Evolutionary conservation across 2,888 invertebrate species (phyloP).

Genomic region (Hypercompe scribonia): DNA sequence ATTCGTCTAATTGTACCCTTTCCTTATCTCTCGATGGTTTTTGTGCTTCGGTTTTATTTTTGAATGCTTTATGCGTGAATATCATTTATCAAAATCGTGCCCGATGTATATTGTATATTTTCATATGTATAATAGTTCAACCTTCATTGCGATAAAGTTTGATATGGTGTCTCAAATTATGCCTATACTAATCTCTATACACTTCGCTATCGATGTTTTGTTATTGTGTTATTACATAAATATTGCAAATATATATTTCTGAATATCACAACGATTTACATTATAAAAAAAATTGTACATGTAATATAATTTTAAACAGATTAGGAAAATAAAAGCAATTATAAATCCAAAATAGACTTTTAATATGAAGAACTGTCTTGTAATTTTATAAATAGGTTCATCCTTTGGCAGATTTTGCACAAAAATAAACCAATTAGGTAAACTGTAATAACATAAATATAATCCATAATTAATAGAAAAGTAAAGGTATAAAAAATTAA

Average conservation of each 20-base stretch:
- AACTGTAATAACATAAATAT: slow-evolving; percentile 63
- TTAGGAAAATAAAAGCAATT: slow-evolving; percentile 20
- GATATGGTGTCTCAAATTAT: slow-evolving; percentile 18
- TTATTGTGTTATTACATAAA: neutral
- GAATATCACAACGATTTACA: neutral
- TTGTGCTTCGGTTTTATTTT: slow-evolving; percentile 40
- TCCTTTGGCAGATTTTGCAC: slow-evolving; percentile 71
- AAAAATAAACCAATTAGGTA: slow-evolving; percentile 60
- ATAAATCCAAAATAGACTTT: slow-evolving; percentile 78
- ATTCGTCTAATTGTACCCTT: slow-evolving; percentile 23
- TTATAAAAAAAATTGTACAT: neutral
- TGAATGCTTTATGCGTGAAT: slow-evolving; percentile 32
- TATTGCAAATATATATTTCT: neutral
- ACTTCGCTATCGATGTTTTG: slow-evolving; percentile 4
- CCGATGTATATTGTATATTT: neutral
- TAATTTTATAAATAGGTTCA: slow-evolving; percentile 77
- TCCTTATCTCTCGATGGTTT: slow-evolving; percentile 30
- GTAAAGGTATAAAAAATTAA: slow-evolving; percentile 64
- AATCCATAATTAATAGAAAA: slow-evolving; percentile 51
- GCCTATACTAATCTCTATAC: slow-evolving; percentile 3
- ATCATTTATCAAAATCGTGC: slow-evolving; percentile 40
- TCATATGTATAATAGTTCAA: neutral
- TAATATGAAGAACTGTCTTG: slow-evolving; percentile 79
- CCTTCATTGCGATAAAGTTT: slow-evolving; percentile 11
- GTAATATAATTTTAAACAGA: neutral